phyloP scores from a whole-genome alignment of 2,797 vertebrate species.

The Thalassophryne amazonica region DNA sequence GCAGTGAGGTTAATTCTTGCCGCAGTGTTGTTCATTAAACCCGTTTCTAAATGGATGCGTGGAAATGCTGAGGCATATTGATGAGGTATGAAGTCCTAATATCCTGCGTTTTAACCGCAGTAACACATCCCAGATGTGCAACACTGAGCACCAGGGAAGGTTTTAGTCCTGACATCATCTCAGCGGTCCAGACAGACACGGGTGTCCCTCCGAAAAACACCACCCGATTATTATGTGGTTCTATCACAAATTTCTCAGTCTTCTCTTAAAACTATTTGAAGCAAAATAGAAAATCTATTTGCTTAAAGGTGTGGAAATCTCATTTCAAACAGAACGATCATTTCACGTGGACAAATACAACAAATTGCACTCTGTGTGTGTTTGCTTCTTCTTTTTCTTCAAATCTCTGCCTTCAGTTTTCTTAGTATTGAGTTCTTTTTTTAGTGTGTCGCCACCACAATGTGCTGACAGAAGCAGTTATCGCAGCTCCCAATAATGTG shows the following conservation, averaged over 20 bases:
- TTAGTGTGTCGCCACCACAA: slow-evolving; percentile 18
- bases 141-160: slow-evolving; percentile 19
- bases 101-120: slow-evolving; percentile 28
- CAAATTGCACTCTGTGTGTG: slow-evolving; percentile 21
- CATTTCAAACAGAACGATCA: slow-evolving; percentile 44
- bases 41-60: slow-evolving; percentile 3
- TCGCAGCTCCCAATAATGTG: slow-evolving; percentile 55
- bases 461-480: slow-evolving; percentile 72
- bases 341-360: slow-evolving; percentile 37
- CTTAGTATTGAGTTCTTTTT: slow-evolving; percentile 32
- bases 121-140: slow-evolving; percentile 69
- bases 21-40: slow-evolving; percentile 2
- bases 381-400: slow-evolving; percentile 11
- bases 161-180: slow-evolving; percentile 60
- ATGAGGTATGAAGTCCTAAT: slow-evolving; percentile 54
- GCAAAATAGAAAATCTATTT: slow-evolving; percentile 58
- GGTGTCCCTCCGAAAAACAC: slow-evolving; percentile 52
- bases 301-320: slow-evolving; percentile 65
- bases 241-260: slow-evolving; percentile 42
- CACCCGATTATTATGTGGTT: slow-evolving; percentile 71
- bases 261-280: slow-evolving; percentile 59
- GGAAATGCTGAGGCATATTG: slow-evolving; percentile 17
- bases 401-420: slow-evolving; percentile 42
- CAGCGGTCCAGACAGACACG: slow-evolving; percentile 55
- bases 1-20: slow-evolving; percentile 11